Conservation (phyloP, 2,888 invertebrate genomes). For the Peribatodes rhomboidaria region DNA sequence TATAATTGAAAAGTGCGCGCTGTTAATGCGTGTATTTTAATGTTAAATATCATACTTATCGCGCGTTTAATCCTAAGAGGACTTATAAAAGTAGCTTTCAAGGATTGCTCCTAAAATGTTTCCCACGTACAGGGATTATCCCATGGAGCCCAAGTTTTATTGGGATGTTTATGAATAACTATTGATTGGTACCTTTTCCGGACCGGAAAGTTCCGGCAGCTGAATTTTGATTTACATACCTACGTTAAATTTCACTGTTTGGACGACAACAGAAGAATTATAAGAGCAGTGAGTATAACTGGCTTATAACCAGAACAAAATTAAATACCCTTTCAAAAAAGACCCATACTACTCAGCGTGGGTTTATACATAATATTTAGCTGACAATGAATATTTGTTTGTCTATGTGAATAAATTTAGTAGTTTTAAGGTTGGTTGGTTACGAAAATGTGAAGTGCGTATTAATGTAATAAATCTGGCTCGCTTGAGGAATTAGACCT, state of each 20-base stretch:
- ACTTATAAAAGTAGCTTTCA: slow-evolving; percentile 8
- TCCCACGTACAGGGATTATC: not conserved
- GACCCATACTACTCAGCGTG: too few relatives aligned
- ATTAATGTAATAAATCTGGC: slow-evolving; percentile 30
- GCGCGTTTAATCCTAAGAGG: not conserved
- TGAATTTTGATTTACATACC: too few relatives aligned
- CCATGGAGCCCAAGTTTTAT: not conserved
- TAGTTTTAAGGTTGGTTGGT: slow-evolving; percentile 13
- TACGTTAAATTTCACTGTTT: too few relatives aligned
- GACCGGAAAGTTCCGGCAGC: too few relatives aligned
- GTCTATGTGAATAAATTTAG: not conserved
- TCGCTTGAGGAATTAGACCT: slow-evolving; percentile 28
- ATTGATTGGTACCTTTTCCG: too few relatives aligned
- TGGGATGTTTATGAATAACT: too few relatives aligned
- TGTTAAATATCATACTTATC: slow-evolving; percentile 26
- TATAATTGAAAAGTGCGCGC: slow-evolving; percentile 31
- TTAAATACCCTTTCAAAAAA: too few relatives aligned
- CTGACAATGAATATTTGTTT: not conserved
- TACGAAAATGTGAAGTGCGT: slow-evolving; percentile 11
- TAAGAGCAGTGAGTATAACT: too few relatives aligned
- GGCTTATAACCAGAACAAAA: too few relatives aligned
- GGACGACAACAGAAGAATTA: too few relatives aligned
- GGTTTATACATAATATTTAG: too few relatives aligned
- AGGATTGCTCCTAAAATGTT: not conserved
- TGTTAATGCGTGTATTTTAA: slow-evolving; percentile 30